Percentiles rank a stretch among this genome's conserved stretches.
These are phyloP conservation scores for Lumbricus terrestris DNA, from an alignment of 2,888 invertebrate species.

Conservation along the genomic window DNA sequence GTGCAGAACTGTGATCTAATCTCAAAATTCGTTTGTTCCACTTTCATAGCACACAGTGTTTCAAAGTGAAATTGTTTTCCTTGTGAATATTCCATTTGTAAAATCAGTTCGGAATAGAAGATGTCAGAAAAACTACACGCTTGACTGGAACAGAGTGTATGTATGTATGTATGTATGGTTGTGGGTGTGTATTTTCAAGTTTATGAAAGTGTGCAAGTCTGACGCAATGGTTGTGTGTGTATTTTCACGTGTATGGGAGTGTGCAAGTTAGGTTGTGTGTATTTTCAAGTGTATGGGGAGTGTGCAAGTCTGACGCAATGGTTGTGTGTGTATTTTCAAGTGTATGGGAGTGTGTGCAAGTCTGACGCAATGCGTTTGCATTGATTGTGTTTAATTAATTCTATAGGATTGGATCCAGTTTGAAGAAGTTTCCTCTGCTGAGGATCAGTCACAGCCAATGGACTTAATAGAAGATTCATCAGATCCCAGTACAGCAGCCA, in stretches of 20 bases:
- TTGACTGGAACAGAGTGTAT: background rate
- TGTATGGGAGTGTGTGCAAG: too few relatives aligned
- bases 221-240: too few relatives aligned
- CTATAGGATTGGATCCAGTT: constrained; percentile 37
- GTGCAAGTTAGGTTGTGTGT: too few relatives aligned
- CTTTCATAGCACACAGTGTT: background rate
- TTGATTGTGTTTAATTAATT: background rate
- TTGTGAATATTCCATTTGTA: background rate
- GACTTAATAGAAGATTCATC: constrained; percentile 62
- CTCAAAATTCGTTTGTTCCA: background rate
- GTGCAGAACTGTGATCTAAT: background rate
- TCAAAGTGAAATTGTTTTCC: background rate
- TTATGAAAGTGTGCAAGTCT: too few relatives aligned
- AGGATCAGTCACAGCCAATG: constrained; percentile 87
- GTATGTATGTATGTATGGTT: too few relatives aligned
- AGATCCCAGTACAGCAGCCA: constrained; percentile 53
- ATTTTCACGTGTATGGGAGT: too few relatives aligned
- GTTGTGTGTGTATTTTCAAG: too few relatives aligned
- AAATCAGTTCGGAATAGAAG: background rate
- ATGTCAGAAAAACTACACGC: background rate
- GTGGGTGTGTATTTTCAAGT: too few relatives aligned
- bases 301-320: too few relatives aligned
- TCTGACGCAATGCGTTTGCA: too few relatives aligned
- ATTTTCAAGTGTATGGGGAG: too few relatives aligned
- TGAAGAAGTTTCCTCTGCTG: constrained; percentile 80